Base-by-base conservation (phyloP, 2,797 vertebrate genomes). In the Schizopygopsis pylzovi region DNA sequence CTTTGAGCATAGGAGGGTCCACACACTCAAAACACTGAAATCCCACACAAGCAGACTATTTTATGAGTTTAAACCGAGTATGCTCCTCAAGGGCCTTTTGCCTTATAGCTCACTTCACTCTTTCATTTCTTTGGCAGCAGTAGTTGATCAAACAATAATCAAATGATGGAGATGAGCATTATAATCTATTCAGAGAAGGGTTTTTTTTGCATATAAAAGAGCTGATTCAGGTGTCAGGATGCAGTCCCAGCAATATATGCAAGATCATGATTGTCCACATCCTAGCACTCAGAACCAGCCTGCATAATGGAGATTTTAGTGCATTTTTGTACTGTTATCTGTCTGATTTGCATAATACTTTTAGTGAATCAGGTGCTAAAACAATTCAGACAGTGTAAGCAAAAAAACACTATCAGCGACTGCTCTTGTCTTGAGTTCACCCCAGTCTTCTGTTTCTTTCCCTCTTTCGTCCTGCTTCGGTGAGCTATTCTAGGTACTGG, bases 1-100 rank as follows among this genome's bases (percentile, higher is more conserved):
- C 25, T 75, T 47, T 41, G 6, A 59, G 47, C 33, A 59, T 8
- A 9, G 28, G 6, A 33, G n/a, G 28, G 61, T 47, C 76, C 49
- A 85, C 49, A 59, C 49, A 70, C 15, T 59, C 12, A 71, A 67
- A 78, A 84, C 37, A 33, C 18, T 25, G 11, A 79, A 85, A 79
- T 71, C 39, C 49, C 76, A 71, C 49, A 79, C 49, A 83, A 78
- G 6, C 22, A 56, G 25, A 67, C 39, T 25, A 18, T 81, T 79
- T 43, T 78, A 41, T 77, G 6, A 68, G 18, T 56, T 79, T 79
- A 28, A 52, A 59, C 41, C 1, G 33, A n/a, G 28, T 6, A 0
- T 84, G 18, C 59, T 43, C 39, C 20, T 47, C 7, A 20, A 59
- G 9, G 63, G 3, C 43, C 10, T 61, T 82, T 72, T 33, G 25